Percentiles rank a stretch among this genome's conserved stretches.
These are phyloP conservation scores for Neogale vison DNA, from an alignment of 2,113 vertebrate genomes.

Conservation along the genomic window DNA sequence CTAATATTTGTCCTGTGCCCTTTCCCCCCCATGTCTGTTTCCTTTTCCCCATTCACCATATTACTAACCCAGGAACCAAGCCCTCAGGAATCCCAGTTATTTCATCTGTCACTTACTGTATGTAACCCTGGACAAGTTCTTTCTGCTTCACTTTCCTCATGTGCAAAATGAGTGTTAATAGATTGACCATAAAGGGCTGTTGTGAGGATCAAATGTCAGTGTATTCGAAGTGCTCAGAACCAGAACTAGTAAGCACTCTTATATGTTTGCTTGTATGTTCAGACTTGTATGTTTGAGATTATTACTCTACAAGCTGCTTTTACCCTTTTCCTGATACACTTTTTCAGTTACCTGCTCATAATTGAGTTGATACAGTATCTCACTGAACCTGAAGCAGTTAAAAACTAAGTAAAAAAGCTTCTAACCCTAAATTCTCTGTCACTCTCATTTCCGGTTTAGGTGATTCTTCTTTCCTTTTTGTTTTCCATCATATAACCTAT, in stretches of 20 bases:
- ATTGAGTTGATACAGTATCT: not conserved
- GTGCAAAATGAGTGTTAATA: not conserved
- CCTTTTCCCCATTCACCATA: not conserved
- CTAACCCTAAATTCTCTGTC: not conserved
- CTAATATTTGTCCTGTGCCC: not conserved
- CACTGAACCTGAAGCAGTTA: not conserved
- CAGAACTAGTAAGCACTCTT: not conserved
- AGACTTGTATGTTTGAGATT: not conserved
- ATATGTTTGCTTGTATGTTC: not conserved
- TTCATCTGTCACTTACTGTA: not conserved
- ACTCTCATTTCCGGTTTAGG: not conserved
- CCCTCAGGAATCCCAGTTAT: not conserved
- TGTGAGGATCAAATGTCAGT: not conserved
- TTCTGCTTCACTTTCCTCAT: not conserved
- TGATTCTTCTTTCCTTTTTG: not conserved
- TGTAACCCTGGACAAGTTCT: not conserved
- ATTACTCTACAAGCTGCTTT: not conserved
- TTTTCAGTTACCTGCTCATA: not conserved
- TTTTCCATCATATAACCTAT: not conserved
- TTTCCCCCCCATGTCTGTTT: not conserved
- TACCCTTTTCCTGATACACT: not conserved
- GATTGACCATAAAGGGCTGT: not conserved
- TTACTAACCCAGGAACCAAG: not conserved
- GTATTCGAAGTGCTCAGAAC: not conserved
- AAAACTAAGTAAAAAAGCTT: not conserved